phyloP scores from a whole-genome alignment of 2,888 invertebrate genomes.

The Smittia aterrima region DNA sequence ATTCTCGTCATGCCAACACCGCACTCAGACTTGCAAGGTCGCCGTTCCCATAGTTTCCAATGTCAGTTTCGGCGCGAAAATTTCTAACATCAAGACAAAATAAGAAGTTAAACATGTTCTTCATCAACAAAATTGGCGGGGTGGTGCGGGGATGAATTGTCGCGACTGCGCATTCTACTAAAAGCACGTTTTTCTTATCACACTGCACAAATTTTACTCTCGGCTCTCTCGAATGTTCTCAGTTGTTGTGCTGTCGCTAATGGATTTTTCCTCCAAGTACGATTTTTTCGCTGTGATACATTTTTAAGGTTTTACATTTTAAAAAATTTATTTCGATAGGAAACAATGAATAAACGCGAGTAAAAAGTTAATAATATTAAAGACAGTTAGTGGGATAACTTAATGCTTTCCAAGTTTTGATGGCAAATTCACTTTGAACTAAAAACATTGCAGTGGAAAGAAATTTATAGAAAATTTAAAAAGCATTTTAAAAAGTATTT shows the following conservation, averaged over 20 bases:
- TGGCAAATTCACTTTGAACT: no score
- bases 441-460: background rate
- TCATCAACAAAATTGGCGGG: constrained; percentile 11
- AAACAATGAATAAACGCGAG: background rate
- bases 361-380: background rate
- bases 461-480: background rate
- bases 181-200: constrained; percentile 41
- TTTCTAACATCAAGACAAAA: background rate
- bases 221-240: background rate
- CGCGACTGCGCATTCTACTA: background rate
- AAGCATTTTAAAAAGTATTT: background rate
- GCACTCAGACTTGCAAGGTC: background rate
- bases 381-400: background rate
- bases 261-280: constrained; percentile 4
- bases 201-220: constrained; percentile 21
- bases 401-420: no score
- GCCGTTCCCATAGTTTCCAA: constrained; percentile 22
- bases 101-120: background rate
- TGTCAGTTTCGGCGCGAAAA: constrained; percentile 19
- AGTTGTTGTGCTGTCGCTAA: constrained; percentile 28
- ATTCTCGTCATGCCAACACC: constrained; percentile 27
- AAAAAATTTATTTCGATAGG: background rate
- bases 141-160: constrained; percentile 13
- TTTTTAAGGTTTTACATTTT: constrained; percentile 18
- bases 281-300: constrained; percentile 36